These are phyloP conservation scores for Sussaba pulchella DNA, from an alignment of 2,888 invertebrate genomes.

Conservation along the genomic window DNA sequence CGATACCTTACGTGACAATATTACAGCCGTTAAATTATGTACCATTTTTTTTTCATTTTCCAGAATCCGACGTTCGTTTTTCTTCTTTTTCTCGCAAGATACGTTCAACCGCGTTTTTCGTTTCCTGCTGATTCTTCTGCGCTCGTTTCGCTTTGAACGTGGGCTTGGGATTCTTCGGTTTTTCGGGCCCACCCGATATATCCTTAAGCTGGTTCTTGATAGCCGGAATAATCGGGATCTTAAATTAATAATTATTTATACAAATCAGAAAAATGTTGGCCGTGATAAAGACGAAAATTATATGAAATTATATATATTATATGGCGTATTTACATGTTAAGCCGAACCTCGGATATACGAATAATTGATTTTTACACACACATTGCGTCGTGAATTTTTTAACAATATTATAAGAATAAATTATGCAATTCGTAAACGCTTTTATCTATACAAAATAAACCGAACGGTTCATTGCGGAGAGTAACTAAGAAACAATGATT, in stretches of 20 bases:
- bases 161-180: constrained; percentile 73
- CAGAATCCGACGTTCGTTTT: neutral
- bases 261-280: constrained; percentile 18
- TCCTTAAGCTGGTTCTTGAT: constrained; percentile 85
- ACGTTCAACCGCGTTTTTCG: constrained; percentile 72
- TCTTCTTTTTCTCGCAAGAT: constrained; percentile 69
- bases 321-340: too few relatives aligned
- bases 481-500: too few relatives aligned
- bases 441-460: neutral
- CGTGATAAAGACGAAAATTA: neutral
- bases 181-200: constrained; percentile 72
- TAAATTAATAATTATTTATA: constrained; percentile 74
- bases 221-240: constrained; percentile 85
- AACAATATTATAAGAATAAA: neutral
- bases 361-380: constrained; percentile 41
- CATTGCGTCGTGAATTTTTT: constrained; percentile 18
- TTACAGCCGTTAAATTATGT: neutral
- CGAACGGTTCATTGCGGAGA: neutral
- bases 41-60: constrained; percentile 6
- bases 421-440: too few relatives aligned
- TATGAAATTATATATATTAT: too few relatives aligned
- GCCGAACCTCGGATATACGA: neutral
- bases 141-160: constrained; percentile 86
- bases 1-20: neutral
- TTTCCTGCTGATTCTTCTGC: constrained; percentile 85